Conservation (phyloP, 2,113 vertebrate genomes). For the Aptenodytes forsteri region DNA sequence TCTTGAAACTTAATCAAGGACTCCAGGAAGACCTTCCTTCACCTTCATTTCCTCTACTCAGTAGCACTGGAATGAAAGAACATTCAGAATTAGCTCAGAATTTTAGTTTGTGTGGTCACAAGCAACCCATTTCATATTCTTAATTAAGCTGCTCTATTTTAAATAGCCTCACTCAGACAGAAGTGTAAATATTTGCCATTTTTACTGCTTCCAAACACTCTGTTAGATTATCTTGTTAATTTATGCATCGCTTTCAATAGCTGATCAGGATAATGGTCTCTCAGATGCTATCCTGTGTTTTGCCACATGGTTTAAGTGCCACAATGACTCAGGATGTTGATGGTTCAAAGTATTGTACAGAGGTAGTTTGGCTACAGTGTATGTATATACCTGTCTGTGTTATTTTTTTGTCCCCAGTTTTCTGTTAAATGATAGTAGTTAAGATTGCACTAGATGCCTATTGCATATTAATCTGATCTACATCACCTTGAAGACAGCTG, state of each 20-base stretch:
- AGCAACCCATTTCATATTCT: background rate
- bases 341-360: background rate
- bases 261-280: background rate
- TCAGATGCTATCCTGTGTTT: background rate
- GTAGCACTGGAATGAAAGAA: background rate
- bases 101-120: background rate
- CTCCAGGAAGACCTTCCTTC: background rate
- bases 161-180: conserved; percentile 6
- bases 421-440: background rate
- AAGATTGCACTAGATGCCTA: background rate
- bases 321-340: conserved; percentile 40
- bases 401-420: background rate
- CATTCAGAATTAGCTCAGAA: background rate
- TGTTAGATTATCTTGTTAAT: background rate
- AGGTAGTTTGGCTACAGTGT: background rate
- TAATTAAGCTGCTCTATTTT: conserved; percentile 21
- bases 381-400: background rate
- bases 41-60: background rate
- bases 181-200: background rate
- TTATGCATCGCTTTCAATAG: background rate
- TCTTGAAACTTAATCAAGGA: background rate
- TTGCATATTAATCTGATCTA: background rate
- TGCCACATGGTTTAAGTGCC: conserved; percentile 48
- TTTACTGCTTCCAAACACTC: conserved; percentile 14
- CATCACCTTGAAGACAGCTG: background rate